Conservation (phyloP, 2,888 invertebrate genomes). For the Caenorhabditis sinica region DNA sequence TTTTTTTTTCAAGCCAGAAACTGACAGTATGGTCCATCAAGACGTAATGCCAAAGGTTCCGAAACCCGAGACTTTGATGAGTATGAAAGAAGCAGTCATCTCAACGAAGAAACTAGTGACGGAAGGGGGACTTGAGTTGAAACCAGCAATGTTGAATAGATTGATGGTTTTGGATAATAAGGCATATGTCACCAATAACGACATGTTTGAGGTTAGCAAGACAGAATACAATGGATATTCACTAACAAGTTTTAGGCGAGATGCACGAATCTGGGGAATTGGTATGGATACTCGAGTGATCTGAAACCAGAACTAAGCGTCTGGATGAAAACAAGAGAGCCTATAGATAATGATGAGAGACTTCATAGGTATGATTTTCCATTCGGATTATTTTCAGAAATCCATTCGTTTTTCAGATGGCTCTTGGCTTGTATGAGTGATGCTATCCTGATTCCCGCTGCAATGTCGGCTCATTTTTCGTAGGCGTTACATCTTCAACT, state of each 20-base stretch:
- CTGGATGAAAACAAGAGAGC: conserved; percentile 67
- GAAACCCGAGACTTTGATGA: conserved; percentile 59
- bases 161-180: conserved; percentile 37
- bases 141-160: conserved; percentile 34
- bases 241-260: conserved; percentile 49
- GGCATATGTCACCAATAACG: conserved; percentile 30
- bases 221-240: no score
- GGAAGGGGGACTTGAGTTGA: conserved; percentile 43
- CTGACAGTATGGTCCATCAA: conserved; percentile 70
- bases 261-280: conserved; percentile 65
- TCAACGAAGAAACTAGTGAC: conserved; percentile 51
- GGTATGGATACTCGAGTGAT: conserved; percentile 61
- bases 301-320: conserved; percentile 40
- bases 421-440: conserved; percentile 70
- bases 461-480: conserved; percentile 74
- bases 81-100: conserved; percentile 62
- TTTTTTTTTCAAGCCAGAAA: conserved; percentile 65
- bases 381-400: background rate
- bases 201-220: conserved; percentile 32
- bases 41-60: conserved; percentile 69
- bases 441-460: conserved; percentile 66
- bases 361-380: conserved; percentile 59
- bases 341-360: conserved; percentile 52
- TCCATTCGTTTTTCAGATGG: conserved; percentile 42
- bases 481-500: conserved; percentile 21